Evolutionary conservation across 2,797 vertebrate species (phyloP).

Genomic region (Mormyrops attenuatus): DNA sequence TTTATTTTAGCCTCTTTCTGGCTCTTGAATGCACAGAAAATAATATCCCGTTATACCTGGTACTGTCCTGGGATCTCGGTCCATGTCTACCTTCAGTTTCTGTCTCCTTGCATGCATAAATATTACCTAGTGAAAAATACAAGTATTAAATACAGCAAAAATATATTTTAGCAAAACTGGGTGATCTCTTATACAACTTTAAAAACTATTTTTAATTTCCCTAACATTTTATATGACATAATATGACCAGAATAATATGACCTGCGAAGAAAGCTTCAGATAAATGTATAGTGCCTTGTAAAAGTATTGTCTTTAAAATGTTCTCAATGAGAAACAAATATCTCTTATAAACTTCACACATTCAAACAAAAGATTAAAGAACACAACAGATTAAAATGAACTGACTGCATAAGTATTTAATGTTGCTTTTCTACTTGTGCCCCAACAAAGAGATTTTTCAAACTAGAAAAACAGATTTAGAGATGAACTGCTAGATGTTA

Average conservation of each 20-base stretch:
- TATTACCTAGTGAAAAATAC: slow-evolving; percentile 45
- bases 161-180: neutral
- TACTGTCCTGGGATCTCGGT: slow-evolving; percentile 23
- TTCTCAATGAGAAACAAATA: neutral
- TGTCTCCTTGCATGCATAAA: slow-evolving; percentile 41
- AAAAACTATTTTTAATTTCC: neutral
- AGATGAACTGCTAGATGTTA: neutral
- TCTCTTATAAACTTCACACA: neutral
- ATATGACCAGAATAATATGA: neutral
- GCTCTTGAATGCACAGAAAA: neutral
- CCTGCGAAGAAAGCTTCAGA: neutral
- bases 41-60: slow-evolving; percentile 42
- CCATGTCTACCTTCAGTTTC: slow-evolving; percentile 40
- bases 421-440: neutral
- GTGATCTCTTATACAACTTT: neutral
- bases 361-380: neutral
- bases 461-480: neutral
- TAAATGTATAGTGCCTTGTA: neutral
- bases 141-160: neutral
- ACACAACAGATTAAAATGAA: neutral
- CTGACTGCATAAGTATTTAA: neutral
- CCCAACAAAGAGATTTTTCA: neutral
- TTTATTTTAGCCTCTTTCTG: neutral
- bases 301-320: neutral
- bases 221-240: neutral